Conservation (phyloP, 30 jellyfish, hydroid and myxozoan species). For the Hydra vulgaris region DNA sequence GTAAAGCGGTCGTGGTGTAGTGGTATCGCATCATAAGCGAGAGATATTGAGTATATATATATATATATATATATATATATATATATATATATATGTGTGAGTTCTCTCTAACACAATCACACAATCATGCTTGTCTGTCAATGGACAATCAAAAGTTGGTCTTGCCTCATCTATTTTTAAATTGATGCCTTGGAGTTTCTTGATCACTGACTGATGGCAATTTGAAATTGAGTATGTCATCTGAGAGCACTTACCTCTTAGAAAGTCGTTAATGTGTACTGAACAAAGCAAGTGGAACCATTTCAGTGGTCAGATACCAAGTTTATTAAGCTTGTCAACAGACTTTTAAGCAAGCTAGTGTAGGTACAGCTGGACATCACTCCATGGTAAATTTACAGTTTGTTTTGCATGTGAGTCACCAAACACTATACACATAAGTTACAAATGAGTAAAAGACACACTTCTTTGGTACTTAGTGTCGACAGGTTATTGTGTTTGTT, state of each 20-base stretch:
- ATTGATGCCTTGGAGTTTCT: background rate
- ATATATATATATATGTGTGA: no score
- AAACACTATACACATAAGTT: background rate
- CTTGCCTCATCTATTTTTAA: background rate
- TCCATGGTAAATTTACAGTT: background rate
- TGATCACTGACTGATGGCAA: background rate
- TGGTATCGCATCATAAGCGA: no score
- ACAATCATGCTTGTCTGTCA: background rate
- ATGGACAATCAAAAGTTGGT: background rate
- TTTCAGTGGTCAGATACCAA: background rate
- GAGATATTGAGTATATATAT: no score
- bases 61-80: no score
- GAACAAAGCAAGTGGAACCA: background rate
- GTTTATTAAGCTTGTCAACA: background rate
- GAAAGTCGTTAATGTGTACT: background rate
- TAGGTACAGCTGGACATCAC: background rate
- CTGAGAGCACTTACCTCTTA: no score
- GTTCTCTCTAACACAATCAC: background rate
- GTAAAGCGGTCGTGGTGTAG: no score
- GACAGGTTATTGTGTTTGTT: background rate
- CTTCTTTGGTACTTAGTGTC: background rate
- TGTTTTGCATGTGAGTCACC: background rate
- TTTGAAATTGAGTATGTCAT: background rate
- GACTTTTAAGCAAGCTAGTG: background rate
- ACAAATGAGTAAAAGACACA: background rate